Evolutionary conservation across 2,888 invertebrate genomes (phyloP).

Genomic region (Onchidella celtica): DNA sequence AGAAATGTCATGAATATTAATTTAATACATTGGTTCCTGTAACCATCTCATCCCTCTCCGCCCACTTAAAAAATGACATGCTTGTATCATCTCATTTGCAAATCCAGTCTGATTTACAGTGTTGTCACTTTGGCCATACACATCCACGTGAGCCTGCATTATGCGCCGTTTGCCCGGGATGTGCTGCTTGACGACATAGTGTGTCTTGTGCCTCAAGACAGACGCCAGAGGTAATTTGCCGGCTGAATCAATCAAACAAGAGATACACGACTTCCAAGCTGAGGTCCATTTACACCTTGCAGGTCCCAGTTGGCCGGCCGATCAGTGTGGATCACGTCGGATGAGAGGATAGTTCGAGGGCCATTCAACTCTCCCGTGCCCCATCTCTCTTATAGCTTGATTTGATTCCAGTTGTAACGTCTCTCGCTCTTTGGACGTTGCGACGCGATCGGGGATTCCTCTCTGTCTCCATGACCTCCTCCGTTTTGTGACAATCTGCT

Average conservation of each 20-base stretch:
- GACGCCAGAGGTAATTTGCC: constrained; percentile 19
- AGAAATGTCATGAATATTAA: too few relatives aligned
- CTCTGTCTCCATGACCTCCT: neutral
- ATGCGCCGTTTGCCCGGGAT: too few relatives aligned
- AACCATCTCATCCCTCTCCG: too few relatives aligned
- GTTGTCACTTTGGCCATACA: too few relatives aligned
- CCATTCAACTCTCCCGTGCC: neutral
- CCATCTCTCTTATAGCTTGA: neutral
- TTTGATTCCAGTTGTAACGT: neutral
- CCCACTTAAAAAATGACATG: too few relatives aligned
- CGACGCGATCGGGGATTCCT: neutral
- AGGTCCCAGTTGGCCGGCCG: neutral
- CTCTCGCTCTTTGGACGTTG: too few relatives aligned
- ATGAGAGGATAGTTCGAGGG: neutral
- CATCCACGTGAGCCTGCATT: neutral
- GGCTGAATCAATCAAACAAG: constrained; percentile 30
- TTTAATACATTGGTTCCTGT: too few relatives aligned
- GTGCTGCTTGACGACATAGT: too few relatives aligned
- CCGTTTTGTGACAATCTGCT: neutral
- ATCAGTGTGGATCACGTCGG: neutral
- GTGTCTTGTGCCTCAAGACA: too few relatives aligned
- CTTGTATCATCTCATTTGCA: too few relatives aligned
- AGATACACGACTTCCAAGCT: neutral
- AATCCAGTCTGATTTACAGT: too few relatives aligned
- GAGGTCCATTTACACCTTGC: constrained; percentile 35